Evolutionary conservation across 2,888 invertebrate genomes (phyloP).

Genomic region (Cephonodes hylas): DNA sequence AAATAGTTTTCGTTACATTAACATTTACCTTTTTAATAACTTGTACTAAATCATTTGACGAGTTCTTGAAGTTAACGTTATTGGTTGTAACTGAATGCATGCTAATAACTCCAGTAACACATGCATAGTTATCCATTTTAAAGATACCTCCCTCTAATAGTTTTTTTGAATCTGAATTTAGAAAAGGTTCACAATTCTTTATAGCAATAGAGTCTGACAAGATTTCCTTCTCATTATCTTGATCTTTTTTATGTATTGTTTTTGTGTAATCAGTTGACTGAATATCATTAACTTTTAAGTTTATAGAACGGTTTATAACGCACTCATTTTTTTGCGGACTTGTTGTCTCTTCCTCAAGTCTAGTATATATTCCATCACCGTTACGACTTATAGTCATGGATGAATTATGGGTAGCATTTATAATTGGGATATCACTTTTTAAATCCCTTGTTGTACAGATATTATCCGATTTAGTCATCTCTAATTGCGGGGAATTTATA

Average conservation of each 20-base stretch:
- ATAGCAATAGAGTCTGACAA: no score
- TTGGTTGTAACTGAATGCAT: conserved; percentile 47
- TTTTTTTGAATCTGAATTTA: background rate
- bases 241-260: no score
- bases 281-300: no score
- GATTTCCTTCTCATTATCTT: no score
- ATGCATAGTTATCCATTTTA: background rate
- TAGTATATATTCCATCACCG: background rate
- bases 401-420: background rate
- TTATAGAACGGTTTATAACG: background rate
- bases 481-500: background rate
- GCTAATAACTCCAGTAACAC: conserved; percentile 27
- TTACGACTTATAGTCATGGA: background rate
- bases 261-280: no score
- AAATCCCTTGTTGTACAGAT: no score
- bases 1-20: conserved; percentile 55
- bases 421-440: background rate
- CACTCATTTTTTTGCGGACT: background rate
- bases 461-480: background rate
- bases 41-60: conserved; percentile 37
- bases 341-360: background rate
- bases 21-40: conserved; percentile 57
- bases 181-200: no score
- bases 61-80: conserved; percentile 43
- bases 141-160: background rate